Conservation (phyloP, 2,797 vertebrate species). For the Rhincodon typus region DNA sequence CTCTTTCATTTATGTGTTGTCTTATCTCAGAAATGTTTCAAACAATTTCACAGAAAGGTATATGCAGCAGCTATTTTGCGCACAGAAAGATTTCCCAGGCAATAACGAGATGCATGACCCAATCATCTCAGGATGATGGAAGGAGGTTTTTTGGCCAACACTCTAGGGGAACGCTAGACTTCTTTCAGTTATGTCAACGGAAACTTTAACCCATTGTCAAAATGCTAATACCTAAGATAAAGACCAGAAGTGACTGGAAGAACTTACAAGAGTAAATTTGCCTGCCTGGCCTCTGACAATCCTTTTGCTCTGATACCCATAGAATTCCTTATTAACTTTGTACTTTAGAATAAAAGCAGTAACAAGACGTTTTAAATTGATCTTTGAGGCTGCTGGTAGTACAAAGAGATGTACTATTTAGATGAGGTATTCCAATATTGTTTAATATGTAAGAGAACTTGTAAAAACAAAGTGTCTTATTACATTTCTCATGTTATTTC, state of each 20-base stretch:
- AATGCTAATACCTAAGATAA: not conserved
- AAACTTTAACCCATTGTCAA: not conserved
- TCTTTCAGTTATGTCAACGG: not conserved
- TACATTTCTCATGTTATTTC: not conserved
- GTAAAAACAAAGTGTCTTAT: not conserved
- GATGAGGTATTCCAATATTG: not conserved
- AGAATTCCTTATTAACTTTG: not conserved
- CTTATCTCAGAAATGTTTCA: not conserved
- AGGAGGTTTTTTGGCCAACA: not conserved
- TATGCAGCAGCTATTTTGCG: not conserved
- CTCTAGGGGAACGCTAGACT: not conserved
- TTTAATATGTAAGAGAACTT: not conserved
- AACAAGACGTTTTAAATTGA: not conserved
- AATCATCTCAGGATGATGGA: not conserved
- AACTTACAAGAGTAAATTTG: not conserved
- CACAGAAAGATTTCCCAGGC: not conserved
- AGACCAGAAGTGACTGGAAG: not conserved
- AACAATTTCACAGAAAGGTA: not conserved
- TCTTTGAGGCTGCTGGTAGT: not conserved
- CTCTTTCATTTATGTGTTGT: not conserved
- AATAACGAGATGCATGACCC: not conserved
- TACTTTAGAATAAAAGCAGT: not conserved
- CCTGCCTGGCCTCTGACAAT: not conserved
- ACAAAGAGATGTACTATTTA: not conserved
- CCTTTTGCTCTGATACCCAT: not conserved